Percentiles rank a stretch among this genome's conserved stretches.
Evolutionary conservation across 2,888 invertebrate species (phyloP).

Genomic region (Monopis laevigella): DNA sequence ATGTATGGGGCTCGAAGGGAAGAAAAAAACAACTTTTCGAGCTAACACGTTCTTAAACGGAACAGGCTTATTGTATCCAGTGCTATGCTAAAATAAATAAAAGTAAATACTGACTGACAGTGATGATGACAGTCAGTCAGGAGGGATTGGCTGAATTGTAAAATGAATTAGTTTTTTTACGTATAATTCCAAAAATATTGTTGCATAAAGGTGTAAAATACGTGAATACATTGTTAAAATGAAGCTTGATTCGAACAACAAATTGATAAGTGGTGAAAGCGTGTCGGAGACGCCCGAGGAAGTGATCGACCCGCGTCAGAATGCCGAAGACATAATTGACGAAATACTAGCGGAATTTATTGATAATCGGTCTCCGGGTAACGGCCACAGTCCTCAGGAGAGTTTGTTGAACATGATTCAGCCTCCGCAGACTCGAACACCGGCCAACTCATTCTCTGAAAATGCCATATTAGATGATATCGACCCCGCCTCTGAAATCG

Average conservation of each 20-base stretch:
- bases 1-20: too few relatives aligned
- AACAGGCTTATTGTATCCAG: too few relatives aligned
- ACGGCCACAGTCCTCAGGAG: constrained; percentile 41
- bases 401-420: constrained; percentile 51
- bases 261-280: constrained; percentile 53
- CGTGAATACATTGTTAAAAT: too few relatives aligned
- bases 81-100: too few relatives aligned
- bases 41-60: too few relatives aligned
- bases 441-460: constrained; percentile 56
- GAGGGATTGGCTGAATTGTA: too few relatives aligned
- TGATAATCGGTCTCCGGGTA: constrained; percentile 44
- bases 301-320: constrained; percentile 51
- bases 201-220: too few relatives aligned
- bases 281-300: constrained; percentile 52
- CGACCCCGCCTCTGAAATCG: constrained; percentile 57
- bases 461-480: constrained; percentile 54
- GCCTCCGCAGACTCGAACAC: constrained; percentile 53
- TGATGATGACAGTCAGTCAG: too few relatives aligned
- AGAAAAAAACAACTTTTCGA: too few relatives aligned
- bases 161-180: too few relatives aligned
- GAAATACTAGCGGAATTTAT: constrained; percentile 59
- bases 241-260: constrained; percentile 63
- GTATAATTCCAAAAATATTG: too few relatives aligned
- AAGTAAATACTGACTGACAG: too few relatives aligned
- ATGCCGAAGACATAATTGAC: constrained; percentile 58